Percentiles rank a stretch among this genome's conserved stretches.
These are phyloP conservation scores for Stramonita haemastoma DNA, from an alignment of 2,888 invertebrate genomes.

Conservation along the genomic window DNA sequence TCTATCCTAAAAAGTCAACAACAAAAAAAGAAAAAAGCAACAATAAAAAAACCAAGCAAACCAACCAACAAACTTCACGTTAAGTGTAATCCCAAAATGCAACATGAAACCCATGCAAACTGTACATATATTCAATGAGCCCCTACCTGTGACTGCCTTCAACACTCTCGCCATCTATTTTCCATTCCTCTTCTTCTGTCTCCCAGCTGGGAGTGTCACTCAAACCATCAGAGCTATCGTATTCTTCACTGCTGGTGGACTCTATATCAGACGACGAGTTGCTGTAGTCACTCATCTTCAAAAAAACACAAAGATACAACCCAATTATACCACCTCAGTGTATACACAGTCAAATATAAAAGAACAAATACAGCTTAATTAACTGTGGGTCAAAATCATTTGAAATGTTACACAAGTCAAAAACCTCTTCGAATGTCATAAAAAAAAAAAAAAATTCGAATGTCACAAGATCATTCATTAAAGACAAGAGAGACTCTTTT, in stretches of 20 bases:
- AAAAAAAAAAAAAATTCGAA: too few species aligned
- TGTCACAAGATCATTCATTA: too few species aligned
- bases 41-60: too few species aligned
- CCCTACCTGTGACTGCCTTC: constrained; percentile 25
- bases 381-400: too few species aligned
- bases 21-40: too few species aligned
- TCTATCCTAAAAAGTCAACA: too few species aligned
- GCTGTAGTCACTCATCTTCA: constrained; percentile 50
- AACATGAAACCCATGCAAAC: not conserved
- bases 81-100: not conserved
- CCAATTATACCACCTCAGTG: constrained; percentile 42
- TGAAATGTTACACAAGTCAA: too few species aligned
- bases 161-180: constrained; percentile 52
- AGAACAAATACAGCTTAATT: too few species aligned
- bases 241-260: constrained; percentile 56
- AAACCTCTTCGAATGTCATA: too few species aligned
- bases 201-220: constrained; percentile 49
- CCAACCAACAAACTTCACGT: too few species aligned
- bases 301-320: constrained; percentile 55
- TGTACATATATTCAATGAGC: not conserved
- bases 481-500: too few species aligned
- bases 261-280: constrained; percentile 52
- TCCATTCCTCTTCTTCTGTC: constrained; percentile 58
- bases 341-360: too few species aligned
- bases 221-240: constrained; percentile 24